Evolutionary conservation across 2,888 invertebrate species (phyloP), one percentile per base, ranked within the genome.

Genomic region (Xylota sylvarum): DNA sequence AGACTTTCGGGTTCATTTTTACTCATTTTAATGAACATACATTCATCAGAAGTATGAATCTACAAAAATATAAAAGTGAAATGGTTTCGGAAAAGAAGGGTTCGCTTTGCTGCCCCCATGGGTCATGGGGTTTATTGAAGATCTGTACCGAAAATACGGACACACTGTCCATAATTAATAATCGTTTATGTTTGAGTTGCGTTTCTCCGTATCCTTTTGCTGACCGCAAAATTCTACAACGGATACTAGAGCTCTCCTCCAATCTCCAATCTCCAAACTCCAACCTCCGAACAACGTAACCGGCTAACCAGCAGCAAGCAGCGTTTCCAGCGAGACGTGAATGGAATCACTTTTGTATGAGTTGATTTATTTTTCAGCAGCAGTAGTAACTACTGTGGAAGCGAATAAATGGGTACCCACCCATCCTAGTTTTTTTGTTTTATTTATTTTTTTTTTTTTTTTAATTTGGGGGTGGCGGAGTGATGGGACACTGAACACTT

Each of bases 151-250:
- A 70, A 77, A 77, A 72, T 73, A 50, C 67, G 80, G 67, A 74
- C 80, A 81, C 72, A 81, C 80, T 81, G 74, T 81, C 80, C 80
- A 81, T 81, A 81, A 81, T 81, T 81, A 81, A 81, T 81, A 81
- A 81, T 81, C 80, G 80, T 81, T 81, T 81, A 81, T 81, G 80
- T 81, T 81, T 81, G 80, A 81, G 80, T 81, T 81, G 73, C 80
- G 65, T 80, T 73, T 74, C 80, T 73, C 30, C 78, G 70, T 70
- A 79, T 79, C 80, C 67, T 80, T 81, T 81, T 81, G 60, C 74
- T 81, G 60, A 81, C 80, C 80, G 67, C 80, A 81, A 67, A 73
- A 50, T 73, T 73, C 69, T 35, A 79, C 70, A 78, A 60, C 62
- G 52, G 52, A 55, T 64, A 37, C 76, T 67, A 14, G 27, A 46